These are phyloP conservation scores for Serripes groenlandicus DNA, from an alignment of 2,888 invertebrate species.

Conservation along the genomic window DNA sequence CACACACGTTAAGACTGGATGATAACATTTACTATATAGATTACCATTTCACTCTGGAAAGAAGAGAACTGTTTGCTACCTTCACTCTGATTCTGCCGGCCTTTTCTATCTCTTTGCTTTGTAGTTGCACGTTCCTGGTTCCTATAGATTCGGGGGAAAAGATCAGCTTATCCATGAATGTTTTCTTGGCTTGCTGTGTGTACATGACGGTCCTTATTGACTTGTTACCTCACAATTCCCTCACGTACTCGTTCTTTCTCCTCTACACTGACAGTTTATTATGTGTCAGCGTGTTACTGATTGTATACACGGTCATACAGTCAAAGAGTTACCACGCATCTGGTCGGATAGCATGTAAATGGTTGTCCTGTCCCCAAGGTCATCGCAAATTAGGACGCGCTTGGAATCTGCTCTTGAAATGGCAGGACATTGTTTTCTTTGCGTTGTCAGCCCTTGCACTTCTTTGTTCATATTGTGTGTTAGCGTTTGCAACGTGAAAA, in stretches of 20 bases:
- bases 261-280: not conserved
- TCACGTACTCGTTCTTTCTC: not conserved
- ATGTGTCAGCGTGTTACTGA: not conserved
- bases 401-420: too few relatives aligned
- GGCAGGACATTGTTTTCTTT: too few relatives aligned
- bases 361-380: not conserved
- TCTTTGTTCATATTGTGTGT: too few relatives aligned
- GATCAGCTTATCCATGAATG: not conserved
- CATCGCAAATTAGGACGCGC: too few relatives aligned
- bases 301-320: not conserved
- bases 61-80: not conserved
- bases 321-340: not conserved
- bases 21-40: not conserved
- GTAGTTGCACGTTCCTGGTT: not conserved
- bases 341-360: not conserved
- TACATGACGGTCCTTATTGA: not conserved
- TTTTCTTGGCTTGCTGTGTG: not conserved
- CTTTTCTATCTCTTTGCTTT: not conserved
- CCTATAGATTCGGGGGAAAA: not conserved
- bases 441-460: too few relatives aligned
- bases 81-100: not conserved
- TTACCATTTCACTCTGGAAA: not conserved
- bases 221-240: not conserved
- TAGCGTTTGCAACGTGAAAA: too few relatives aligned
- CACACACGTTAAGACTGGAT: not conserved